These are phyloP conservation scores for Drosophila nr. perissopoda DNA, from an alignment of 2,888 invertebrate species.

Conservation along the genomic window DNA sequence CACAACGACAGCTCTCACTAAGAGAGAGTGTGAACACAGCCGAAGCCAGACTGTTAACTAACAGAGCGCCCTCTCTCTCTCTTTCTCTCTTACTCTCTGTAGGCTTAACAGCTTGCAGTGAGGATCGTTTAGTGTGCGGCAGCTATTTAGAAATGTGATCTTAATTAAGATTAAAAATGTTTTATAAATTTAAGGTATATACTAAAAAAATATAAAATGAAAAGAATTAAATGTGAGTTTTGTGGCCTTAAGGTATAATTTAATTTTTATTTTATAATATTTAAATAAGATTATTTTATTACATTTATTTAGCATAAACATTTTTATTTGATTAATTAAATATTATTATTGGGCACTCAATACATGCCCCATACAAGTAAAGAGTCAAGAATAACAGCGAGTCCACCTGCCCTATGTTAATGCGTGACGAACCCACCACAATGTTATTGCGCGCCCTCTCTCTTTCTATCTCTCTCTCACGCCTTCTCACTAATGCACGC, in stretches of 20 bases:
- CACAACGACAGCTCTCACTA: conserved; percentile 12
- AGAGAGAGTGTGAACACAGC: conserved; percentile 1
- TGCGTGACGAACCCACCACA: conserved; percentile 37
- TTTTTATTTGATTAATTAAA: neutral
- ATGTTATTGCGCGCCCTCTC: conserved; percentile 20
- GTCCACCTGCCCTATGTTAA: conserved; percentile 46
- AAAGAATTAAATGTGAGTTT: neutral
- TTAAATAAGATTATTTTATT: too few relatives aligned
- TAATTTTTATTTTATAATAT: neutral
- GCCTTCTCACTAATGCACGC: conserved; percentile 1
- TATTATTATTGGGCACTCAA: neutral
- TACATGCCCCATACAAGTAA: neutral
- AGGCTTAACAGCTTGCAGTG: conserved; percentile 6
- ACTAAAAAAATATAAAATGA: neutral
- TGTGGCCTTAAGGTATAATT: neutral
- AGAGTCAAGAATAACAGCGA: conserved; percentile 6
- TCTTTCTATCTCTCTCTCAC: conserved; percentile 4
- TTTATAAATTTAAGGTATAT: too few relatives aligned
- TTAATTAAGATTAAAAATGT: neutral
- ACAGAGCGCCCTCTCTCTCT: conserved; percentile 24
- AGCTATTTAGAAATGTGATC: neutral
- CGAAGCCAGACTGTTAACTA: conserved; percentile 36
- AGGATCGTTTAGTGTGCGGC: conserved; percentile 5
- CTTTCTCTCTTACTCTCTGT: neutral
- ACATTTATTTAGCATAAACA: neutral